Base-by-base conservation (phyloP, 2,797 vertebrate genomes). In the Macrochelys suwanniensis region DNA sequence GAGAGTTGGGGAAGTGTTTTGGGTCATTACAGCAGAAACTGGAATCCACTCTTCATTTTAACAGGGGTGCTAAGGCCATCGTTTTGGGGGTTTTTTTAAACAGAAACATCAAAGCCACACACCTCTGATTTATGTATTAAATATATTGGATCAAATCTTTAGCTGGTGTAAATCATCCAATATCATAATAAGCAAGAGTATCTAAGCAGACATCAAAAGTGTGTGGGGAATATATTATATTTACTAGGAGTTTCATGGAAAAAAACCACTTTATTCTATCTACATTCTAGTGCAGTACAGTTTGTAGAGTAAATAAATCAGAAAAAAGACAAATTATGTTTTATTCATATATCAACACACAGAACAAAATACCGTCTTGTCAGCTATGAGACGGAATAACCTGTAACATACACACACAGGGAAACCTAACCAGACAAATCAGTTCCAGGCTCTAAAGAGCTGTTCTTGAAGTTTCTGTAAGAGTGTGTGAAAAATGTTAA, bases 381-480 rank as follows among this genome's bases (percentile, higher is more conserved):
- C 26, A 83, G 2, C 4, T 82, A 5, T 3, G 11, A 2, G 3
- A 0, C 0, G 0, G 0, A 6, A 16, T 33, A 28, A 31, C 51
- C 65, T 25, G 37, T 79, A 80, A 77, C 53, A 19, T 1, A 4
- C 88, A 37, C 79, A 68, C 7, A 45, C 37, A 17, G 17, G n/a
- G 28, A 65, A 54, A 65, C 15, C 5, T 61, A 26, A 87, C 6
- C 0, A 0, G 71, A 56, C 89, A 83, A 89, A 94, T 89, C 80
- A 1, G 28, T 85, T 93, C 87, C 25, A 84, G 53, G 85, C 3
- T 90, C 42, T 8, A 61, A 45, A 86, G 16, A 90, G 31, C 4
- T 53, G 7, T 49, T 96, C 84, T 86, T 81, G 88, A 92, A 11
- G 31, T 89, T 95, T 87, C 91, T 56, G 84, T 47, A 79, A 94